These are phyloP conservation scores for Actinopyga echinites DNA, from an alignment of 53 echinoderm and acorn worm species.

Conservation along the genomic window DNA sequence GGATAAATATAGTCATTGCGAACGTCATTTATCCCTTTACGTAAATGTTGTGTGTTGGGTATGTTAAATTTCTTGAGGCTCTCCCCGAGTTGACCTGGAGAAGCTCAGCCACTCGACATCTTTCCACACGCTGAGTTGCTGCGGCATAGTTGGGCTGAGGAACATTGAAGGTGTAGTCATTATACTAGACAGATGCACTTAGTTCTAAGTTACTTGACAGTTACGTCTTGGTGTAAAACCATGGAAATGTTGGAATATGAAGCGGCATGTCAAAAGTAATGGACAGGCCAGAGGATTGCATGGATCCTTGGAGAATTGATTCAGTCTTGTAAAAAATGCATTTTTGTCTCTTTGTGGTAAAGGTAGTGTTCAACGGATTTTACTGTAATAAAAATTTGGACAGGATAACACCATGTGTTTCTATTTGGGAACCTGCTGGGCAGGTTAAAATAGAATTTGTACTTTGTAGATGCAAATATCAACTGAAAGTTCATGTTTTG, in stretches of 20 bases:
- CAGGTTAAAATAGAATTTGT: too few relatives aligned
- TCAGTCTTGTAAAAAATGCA: background rate
- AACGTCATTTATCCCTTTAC: constrained; percentile 11
- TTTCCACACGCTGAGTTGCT: background rate
- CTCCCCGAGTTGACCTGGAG: too few relatives aligned
- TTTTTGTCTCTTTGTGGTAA: too few relatives aligned
- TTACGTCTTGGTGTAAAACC: background rate
- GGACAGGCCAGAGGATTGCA: background rate
- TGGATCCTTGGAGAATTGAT: background rate
- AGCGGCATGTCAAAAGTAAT: background rate
- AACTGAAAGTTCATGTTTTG: too few relatives aligned
- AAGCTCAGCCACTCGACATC: too few relatives aligned
- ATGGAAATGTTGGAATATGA: background rate
- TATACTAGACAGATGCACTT: background rate
- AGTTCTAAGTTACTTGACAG: constrained; percentile 3
- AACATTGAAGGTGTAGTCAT: background rate
- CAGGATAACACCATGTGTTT: too few relatives aligned
- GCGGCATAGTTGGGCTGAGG: background rate
- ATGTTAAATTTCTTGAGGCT: background rate
- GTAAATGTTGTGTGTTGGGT: constrained; percentile 14
- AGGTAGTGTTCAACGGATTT: too few relatives aligned
- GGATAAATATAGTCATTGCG: constrained; percentile 13
- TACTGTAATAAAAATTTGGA: too few relatives aligned
- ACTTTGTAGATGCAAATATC: too few relatives aligned
- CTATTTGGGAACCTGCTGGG: too few relatives aligned